Evolutionary conservation across 2,113 vertebrate species (phyloP).

Genomic region (Oncorhynchus keta): DNA sequence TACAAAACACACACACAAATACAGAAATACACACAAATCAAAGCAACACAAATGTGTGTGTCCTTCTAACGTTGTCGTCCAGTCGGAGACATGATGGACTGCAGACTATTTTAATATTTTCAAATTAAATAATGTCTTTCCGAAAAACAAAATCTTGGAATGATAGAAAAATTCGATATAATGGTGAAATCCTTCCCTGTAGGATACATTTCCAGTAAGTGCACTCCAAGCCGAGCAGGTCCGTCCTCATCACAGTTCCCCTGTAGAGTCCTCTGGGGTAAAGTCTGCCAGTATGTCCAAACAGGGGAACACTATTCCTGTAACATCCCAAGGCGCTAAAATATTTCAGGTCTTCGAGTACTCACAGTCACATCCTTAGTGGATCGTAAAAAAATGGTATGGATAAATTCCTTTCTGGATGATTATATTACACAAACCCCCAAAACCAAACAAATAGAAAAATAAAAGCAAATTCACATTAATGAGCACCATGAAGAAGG

Average conservation of each 20-base stretch:
- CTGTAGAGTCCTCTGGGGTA: slow-evolving; percentile 43
- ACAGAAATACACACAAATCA: slow-evolving; percentile 66
- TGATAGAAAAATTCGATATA: slow-evolving; percentile 66
- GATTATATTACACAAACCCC: slow-evolving; percentile 29
- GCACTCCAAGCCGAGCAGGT: slow-evolving; percentile 54
- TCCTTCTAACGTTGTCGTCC: slow-evolving; percentile 55
- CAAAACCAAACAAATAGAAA: slow-evolving; percentile 24
- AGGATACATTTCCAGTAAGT: slow-evolving; percentile 40
- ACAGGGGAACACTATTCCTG: slow-evolving; percentile 21
- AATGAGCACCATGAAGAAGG: slow-evolving; percentile 46
- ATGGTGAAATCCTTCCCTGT: slow-evolving; percentile 44
- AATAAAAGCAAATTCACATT: slow-evolving; percentile 22
- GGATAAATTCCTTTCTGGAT: slow-evolving; percentile 31
- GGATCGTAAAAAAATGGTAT: slow-evolving; percentile 39
- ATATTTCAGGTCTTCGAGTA: slow-evolving; percentile 35
- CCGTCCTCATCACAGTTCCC: slow-evolving; percentile 38
- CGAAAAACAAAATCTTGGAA: slow-evolving; percentile 27
- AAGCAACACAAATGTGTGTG: slow-evolving; percentile 64
- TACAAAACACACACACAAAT: slow-evolving; percentile 70
- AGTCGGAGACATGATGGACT: slow-evolving; percentile 44
- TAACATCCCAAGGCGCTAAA: slow-evolving; percentile 15
- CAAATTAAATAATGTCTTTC: slow-evolving; percentile 42
- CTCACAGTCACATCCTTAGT: slow-evolving; percentile 35
- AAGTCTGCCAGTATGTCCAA: slow-evolving; percentile 41
- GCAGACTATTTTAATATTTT: slow-evolving; percentile 24